Base-by-base conservation (phyloP, 2,113 vertebrate species). In the Saguinus midas region DNA sequence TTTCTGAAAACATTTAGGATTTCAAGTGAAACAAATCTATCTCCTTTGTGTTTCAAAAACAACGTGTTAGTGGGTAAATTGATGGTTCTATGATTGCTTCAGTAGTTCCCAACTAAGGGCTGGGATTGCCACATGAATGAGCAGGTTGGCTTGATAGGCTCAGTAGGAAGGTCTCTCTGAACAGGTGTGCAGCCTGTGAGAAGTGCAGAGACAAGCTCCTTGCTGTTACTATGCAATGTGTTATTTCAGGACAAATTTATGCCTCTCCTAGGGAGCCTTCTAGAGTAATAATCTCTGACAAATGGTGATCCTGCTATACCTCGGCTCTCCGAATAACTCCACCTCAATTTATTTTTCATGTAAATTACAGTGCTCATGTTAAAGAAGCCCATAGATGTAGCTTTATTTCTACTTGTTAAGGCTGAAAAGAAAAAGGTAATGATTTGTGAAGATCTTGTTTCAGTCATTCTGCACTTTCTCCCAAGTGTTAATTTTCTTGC, bases 311-410 rank as follows among this genome's bases (percentile, higher is more conserved):
- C 52, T 87, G 1, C 87, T 97, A 84, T 0, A 0, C 52, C 96
- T 35, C 78, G 81, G 5, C 40, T 97, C 94, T 88, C 95, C 6
- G 5, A 94, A 95, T 96, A 82, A 57, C 76, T 95, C 87, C 84
- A 57, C 83, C 45, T 93, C 95, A 96, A 90, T 96, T 95, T 93
- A 91, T 93, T 97, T 96, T 81, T 57, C 32, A 72, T 97, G 58
- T 91, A 96, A 98, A 97, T 95, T 76, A 91, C 16, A 94, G 79
- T 68, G 76, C 45, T 72, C 20, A 1, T 84, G 40, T 73, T 94
- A 73, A 96, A 87, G 58, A 92, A 43, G 87, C n/a, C 43, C 70
- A 8, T 57, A 58, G 43, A 90, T 21, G 27, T 40, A 81, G 45
- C 52, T 94, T 95, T 57, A 73, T 95, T 94, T 8, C 55, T 66